Evolutionary conservation across 1,140 invertebrate species (phyloP).

Genomic region (Ridgeia piscesae): DNA sequence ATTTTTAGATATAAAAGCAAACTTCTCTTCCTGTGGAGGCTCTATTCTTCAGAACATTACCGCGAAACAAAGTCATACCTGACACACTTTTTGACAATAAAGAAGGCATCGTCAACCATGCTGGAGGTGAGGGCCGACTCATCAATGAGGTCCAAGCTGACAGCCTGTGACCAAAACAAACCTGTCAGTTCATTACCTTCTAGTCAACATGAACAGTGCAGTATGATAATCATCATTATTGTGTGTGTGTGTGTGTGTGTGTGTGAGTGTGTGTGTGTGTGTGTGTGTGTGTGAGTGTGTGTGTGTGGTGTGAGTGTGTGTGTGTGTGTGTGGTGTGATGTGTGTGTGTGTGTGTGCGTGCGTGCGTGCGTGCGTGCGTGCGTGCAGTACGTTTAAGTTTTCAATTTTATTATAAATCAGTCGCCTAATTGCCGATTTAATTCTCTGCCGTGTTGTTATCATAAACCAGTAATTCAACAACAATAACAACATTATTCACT

Average conservation of each 20-base stretch:
- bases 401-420: neutral
- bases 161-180: constrained; percentile 62
- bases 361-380: no score
- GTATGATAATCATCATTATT: no score
- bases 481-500: no score
- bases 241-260: no score
- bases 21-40: neutral
- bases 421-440: no score
- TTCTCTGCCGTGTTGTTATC: no score
- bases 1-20: neutral
- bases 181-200: neutral
- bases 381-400: neutral
- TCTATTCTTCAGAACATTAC: neutral
- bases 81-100: constrained; percentile 94
- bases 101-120: constrained; percentile 97
- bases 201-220: neutral
- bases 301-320: no score
- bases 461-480: no score
- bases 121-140: constrained; percentile 79
- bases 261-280: no score
- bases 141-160: constrained; percentile 78
- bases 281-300: no score
- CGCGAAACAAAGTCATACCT: constrained; percentile 63
- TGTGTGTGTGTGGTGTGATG: no score
- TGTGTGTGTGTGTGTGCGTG: no score